Percentiles rank a stretch among this genome's conserved stretches.
Conservation (phyloP, 1,140 invertebrate genomes). For the Agrilus planipennis region DNA sequence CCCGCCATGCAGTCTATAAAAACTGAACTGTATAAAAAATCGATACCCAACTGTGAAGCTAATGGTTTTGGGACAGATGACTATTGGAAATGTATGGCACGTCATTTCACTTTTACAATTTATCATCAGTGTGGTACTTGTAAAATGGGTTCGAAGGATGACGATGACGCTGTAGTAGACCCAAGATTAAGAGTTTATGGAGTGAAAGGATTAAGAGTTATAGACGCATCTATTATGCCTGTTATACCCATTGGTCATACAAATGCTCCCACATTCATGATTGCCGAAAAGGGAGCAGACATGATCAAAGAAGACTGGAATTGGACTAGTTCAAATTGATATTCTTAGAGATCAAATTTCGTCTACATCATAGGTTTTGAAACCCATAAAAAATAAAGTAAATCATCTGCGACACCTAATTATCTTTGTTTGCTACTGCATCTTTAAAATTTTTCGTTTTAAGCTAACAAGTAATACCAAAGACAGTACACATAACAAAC, state of each 20-base stretch:
- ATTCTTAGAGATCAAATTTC: too few species aligned
- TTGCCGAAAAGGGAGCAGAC: slow-evolving; percentile 58
- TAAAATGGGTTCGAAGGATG: slow-evolving; percentile 66
- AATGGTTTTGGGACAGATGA: slow-evolving; percentile 59
- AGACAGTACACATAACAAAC: too few species aligned
- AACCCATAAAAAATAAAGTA: too few species aligned
- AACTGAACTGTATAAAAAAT: slow-evolving; percentile 43
- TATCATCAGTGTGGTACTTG: slow-evolving; percentile 72
- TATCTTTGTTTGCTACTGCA: too few species aligned
- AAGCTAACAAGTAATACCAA: too few species aligned
- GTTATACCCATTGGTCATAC: slow-evolving; percentile 51
- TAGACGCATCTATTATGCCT: slow-evolving; percentile 57
- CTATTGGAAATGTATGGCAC: slow-evolving; percentile 62
- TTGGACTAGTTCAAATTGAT: too few species aligned
- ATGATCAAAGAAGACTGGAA: slow-evolving; percentile 34
- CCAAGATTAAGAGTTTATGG: slow-evolving; percentile 56
- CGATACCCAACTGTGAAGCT: slow-evolving; percentile 63
- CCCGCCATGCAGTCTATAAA: slow-evolving; percentile 30
- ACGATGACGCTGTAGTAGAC: slow-evolving; percentile 59
- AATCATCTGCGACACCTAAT: too few species aligned
- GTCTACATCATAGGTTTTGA: too few species aligned
- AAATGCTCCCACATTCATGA: slow-evolving; percentile 54
- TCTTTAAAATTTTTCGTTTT: too few species aligned
- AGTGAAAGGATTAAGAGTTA: slow-evolving; percentile 52
- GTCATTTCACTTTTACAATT: slow-evolving; percentile 56